Percentiles rank a stretch among this genome's conserved stretches.
phyloP scores from a whole-genome alignment of 2,797 vertebrate genomes.

The Pseudocheirus occidentalis region DNA sequence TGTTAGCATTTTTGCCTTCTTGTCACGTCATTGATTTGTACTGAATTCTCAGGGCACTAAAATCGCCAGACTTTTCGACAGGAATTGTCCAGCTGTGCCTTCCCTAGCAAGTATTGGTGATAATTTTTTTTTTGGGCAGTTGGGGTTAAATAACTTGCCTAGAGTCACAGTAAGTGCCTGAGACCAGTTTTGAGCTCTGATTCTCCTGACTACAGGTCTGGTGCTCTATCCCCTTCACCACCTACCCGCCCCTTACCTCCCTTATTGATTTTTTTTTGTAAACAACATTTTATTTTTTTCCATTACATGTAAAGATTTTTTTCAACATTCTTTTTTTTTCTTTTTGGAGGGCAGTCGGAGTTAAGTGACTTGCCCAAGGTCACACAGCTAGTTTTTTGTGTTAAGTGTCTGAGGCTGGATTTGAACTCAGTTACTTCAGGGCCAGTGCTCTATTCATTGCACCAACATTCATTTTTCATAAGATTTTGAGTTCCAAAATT shows the following conservation, averaged over 20 bases:
- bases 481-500: neutral
- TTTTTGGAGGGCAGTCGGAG: too few relatives aligned
- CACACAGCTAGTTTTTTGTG: too few relatives aligned
- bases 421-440: too few relatives aligned
- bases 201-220: neutral
- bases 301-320: neutral
- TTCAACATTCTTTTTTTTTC: neutral
- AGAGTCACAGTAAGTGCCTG: neutral
- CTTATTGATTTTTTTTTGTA: neutral
- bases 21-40: neutral
- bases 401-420: too few relatives aligned
- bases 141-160: neutral
- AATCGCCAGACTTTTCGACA: neutral
- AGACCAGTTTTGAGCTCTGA: neutral
- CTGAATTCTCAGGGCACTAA: too few relatives aligned
- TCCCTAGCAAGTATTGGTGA: neutral
- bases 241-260: neutral
- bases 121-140: neutral
- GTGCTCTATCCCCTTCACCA: neutral
- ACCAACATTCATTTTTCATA: neutral
- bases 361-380: too few relatives aligned
- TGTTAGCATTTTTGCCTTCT: neutral
- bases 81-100: neutral
- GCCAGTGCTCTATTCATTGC: too few relatives aligned
- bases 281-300: neutral